phyloP scores from a whole-genome alignment of 2,888 invertebrate species.

The Eristalis pertinax region DNA sequence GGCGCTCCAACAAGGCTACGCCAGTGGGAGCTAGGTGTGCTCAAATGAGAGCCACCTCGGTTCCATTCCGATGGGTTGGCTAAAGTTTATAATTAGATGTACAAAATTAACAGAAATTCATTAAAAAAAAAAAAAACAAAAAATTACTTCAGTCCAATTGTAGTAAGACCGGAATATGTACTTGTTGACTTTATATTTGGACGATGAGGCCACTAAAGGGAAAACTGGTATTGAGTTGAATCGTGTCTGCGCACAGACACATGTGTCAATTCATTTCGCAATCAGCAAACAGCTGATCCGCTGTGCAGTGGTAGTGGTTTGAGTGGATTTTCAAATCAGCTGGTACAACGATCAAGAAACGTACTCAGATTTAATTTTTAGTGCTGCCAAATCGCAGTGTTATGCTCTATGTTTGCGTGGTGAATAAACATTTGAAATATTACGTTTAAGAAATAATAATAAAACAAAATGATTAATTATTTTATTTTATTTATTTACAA shows the following conservation, averaged over 20 bases:
- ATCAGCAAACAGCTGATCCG: background rate
- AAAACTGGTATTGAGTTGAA: background rate
- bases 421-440: background rate
- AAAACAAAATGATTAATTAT: too few species aligned
- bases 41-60: background rate
- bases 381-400: background rate
- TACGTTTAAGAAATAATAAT: too few species aligned
- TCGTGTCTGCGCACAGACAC: background rate
- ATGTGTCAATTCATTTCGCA: background rate
- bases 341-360: background rate
- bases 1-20: too few species aligned
- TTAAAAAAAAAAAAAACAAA: background rate
- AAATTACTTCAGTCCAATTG: background rate
- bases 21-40: too few species aligned
- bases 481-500: too few species aligned
- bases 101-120: background rate
- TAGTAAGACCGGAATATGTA: background rate
- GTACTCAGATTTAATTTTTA: background rate
- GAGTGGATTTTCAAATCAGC: background rate
- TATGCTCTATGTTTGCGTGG: background rate
- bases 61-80: background rate
- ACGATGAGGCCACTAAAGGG: background rate
- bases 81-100: background rate
- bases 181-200: background rate
- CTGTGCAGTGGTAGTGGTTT: background rate